Evolutionary conservation across 2,888 invertebrate genomes (phyloP).

Genomic region (Esperia sulphurella): DNA sequence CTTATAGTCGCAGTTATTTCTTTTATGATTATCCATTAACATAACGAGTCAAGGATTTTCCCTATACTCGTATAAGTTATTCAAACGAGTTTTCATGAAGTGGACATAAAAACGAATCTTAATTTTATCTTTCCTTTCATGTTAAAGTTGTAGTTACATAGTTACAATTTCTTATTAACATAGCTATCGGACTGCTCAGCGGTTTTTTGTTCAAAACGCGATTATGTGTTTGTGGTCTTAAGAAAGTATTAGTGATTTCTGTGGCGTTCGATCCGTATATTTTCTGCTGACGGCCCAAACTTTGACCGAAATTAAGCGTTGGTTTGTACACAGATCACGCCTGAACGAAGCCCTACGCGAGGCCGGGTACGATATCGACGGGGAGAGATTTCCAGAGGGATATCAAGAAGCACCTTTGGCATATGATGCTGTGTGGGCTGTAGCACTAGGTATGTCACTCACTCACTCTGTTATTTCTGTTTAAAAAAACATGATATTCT

Average conservation of each 20-base stretch:
- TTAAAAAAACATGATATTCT: too few species aligned
- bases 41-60: neutral
- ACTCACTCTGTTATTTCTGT: neutral
- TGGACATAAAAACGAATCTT: too few species aligned
- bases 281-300: neutral
- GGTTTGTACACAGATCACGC: conserved; percentile 78
- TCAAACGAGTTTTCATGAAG: too few species aligned
- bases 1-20: too few species aligned
- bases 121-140: too few species aligned
- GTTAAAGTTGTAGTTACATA: too few species aligned
- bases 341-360: conserved; percentile 89
- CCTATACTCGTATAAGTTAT: too few species aligned
- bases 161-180: too few species aligned
- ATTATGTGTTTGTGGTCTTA: neutral
- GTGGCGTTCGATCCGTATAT: neutral
- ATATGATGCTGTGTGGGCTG: conserved; percentile 99
- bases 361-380: conserved; percentile 91
- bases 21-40: neutral
- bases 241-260: neutral
- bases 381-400: conserved; percentile 93
- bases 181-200: too few species aligned
- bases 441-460: conserved; percentile 88
- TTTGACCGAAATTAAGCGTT: neutral
- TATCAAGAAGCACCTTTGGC: conserved; percentile 99
- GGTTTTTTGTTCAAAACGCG: neutral